These are phyloP conservation scores for Mustela nigripes DNA, from an alignment of 2,113 vertebrate species.

Conservation along the genomic window DNA sequence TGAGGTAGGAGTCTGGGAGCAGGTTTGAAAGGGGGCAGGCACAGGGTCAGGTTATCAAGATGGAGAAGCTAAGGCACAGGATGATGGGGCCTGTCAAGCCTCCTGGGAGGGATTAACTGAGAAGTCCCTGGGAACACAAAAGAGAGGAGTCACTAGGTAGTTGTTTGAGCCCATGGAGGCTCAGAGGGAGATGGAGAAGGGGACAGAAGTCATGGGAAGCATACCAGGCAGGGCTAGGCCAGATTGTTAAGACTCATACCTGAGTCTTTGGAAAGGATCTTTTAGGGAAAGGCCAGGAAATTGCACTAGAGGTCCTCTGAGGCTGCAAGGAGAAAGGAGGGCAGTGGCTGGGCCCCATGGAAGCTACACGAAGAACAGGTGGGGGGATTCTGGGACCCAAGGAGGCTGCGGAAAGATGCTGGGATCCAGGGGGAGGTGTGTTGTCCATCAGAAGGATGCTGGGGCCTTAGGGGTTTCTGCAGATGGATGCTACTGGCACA, in stretches of 20 bases:
- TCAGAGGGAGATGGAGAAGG: background rate
- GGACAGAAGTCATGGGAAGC: background rate
- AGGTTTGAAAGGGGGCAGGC: conserved; percentile 12
- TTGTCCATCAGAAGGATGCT: background rate
- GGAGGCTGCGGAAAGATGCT: background rate
- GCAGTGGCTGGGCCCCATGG: background rate
- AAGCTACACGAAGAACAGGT: background rate
- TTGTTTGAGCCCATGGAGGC: background rate
- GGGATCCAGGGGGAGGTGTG: background rate
- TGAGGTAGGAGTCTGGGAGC: background rate
- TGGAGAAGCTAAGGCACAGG: background rate
- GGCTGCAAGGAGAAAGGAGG: background rate
- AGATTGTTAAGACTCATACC: background rate
- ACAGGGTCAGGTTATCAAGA: background rate
- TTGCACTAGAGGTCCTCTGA: background rate
- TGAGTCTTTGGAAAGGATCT: background rate
- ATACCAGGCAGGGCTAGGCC: background rate
- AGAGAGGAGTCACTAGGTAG: background rate
- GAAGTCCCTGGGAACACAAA: conserved; percentile 35
- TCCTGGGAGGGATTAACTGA: conserved; percentile 27
- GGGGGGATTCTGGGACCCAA: background rate
- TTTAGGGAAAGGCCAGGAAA: background rate
- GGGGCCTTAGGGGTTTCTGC: background rate
- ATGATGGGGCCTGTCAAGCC: conserved; percentile 7
- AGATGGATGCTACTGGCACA: background rate